Base-by-base conservation (phyloP, 1,140 invertebrate genomes). In the Limonius californicus region DNA sequence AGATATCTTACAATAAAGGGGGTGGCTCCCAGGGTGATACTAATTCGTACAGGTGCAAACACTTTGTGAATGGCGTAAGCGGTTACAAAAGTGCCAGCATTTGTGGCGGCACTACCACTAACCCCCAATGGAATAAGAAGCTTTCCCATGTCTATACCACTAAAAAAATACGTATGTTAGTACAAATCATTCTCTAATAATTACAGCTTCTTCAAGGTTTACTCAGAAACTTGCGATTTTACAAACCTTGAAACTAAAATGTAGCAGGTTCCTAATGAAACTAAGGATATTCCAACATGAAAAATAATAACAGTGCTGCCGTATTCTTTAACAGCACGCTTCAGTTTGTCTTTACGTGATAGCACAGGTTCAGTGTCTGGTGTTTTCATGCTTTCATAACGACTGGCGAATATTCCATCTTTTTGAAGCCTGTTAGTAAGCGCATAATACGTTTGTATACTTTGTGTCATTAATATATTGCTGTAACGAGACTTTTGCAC, bases 21-120 rank as follows among this genome's bases (percentile, higher is more conserved):
- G 8, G 89, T 85, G 1, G 85, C 78, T 12, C 82, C 84, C 30
- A 97, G 75, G 0, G 93, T 95, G 54, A 94, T 88, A 43, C 82
- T 87, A 60, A 97, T 88, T 66, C 95, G 81, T 6, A 89, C 78
- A 6, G 94, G 94, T 18, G 92, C 92, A 77, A 97, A 89, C 1
- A 94, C 76, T 80, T 97, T 98, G 74, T 97, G 94, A 30, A 97
- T 81, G 30, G 89, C 89, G 80, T 97, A 97, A 0, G 95, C 93
- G 9, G 96, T 77, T 0, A 94, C 85, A 81, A 97, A 97, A 9
- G 91, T 94, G 50, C 92, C 90, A 0, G 90, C 89, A 68, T 87
- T 89, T 32, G 84, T 81, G 42, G 89, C 81, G 19, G 88, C 70
- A 70, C 63, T 62, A 80, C 32, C 69, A 19, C 77, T 78, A 20